Conservation (phyloP, 2,113 vertebrate species). For the Miniopterus natalensis region DNA sequence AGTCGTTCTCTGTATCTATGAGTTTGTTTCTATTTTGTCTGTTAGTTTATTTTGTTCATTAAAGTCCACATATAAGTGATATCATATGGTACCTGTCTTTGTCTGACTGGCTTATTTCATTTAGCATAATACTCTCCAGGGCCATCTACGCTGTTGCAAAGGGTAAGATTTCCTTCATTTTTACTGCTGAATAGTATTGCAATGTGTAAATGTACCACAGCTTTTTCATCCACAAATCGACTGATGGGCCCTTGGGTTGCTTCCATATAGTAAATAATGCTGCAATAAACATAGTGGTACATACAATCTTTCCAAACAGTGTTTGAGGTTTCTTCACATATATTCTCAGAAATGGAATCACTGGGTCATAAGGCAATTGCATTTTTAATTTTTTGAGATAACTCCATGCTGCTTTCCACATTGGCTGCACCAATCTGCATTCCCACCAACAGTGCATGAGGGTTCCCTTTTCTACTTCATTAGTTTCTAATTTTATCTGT, state of each 20-base stretch:
- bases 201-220: background rate
- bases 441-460: background rate
- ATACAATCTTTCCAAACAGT: background rate
- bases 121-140: background rate
- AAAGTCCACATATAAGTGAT: background rate
- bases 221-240: background rate
- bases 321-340: background rate
- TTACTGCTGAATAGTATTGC: background rate
- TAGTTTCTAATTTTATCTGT: background rate
- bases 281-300: background rate
- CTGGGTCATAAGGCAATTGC: background rate
- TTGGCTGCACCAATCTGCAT: background rate
- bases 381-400: background rate
- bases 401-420: background rate
- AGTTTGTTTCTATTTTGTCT: background rate
- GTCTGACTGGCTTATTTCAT: background rate
- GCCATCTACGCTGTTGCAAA: background rate
- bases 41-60: background rate
- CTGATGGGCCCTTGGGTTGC: background rate
- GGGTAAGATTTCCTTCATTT: background rate
- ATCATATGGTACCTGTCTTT: background rate
- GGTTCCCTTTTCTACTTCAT: background rate
- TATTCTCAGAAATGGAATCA: background rate
- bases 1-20: background rate
- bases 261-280: background rate